phyloP scores from a whole-genome alignment of 2,113 vertebrate species.

The Entosphenus tridentatus region DNA sequence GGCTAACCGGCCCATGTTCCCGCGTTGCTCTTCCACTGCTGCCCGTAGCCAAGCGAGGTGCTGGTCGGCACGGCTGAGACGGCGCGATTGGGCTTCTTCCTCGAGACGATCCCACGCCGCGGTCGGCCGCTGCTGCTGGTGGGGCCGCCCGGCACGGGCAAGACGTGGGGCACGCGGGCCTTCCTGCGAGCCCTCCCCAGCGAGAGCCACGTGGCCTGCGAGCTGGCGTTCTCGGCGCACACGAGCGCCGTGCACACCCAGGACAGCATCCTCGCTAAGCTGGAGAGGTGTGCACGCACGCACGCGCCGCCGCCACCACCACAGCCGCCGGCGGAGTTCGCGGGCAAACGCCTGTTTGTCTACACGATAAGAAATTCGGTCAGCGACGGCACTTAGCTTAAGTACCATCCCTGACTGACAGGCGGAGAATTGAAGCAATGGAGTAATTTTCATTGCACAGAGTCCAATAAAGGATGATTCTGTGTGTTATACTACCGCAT shows the following conservation, averaged over 20 bases:
- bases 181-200: slow-evolving; percentile 34
- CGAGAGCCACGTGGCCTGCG: slow-evolving; percentile 38
- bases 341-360: too few relatives aligned
- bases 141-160: slow-evolving; percentile 26
- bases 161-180: slow-evolving; percentile 26
- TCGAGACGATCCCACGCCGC: slow-evolving; percentile 29
- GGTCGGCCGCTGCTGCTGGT: slow-evolving; percentile 38
- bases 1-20: too few relatives aligned
- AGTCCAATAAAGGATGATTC: too few relatives aligned
- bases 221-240: slow-evolving; percentile 31
- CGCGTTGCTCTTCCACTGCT: slow-evolving; percentile 19
- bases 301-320: too few relatives aligned
- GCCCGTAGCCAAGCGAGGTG: slow-evolving; percentile 28
- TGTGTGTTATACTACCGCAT: too few relatives aligned
- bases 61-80: slow-evolving; percentile 25
- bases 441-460: too few relatives aligned
- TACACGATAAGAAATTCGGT: too few relatives aligned
- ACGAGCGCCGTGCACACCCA: slow-evolving; percentile 29
- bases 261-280: slow-evolving; percentile 29
- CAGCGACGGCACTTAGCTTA: too few relatives aligned
- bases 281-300: slow-evolving; percentile 21
- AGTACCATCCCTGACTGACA: too few relatives aligned
- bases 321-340: too few relatives aligned
- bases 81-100: slow-evolving; percentile 30
- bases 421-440: too few relatives aligned